Percentiles rank a stretch among this genome's conserved stretches.
These are phyloP conservation scores for Delia radicum DNA, from an alignment of 1,140 invertebrate species.

Conservation along the genomic window DNA sequence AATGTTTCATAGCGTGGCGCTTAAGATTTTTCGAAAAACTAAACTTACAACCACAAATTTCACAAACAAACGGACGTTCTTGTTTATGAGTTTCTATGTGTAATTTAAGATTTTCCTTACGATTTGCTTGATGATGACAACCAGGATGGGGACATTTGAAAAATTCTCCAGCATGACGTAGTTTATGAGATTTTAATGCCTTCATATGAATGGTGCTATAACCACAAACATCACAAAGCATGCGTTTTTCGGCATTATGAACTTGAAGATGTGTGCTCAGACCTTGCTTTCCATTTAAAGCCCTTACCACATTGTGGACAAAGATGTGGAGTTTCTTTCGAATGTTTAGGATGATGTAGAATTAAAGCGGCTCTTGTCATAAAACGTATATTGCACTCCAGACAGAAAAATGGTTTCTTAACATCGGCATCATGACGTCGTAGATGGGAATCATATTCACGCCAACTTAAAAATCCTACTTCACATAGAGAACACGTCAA, in stretches of 20 bases:
- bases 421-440: constrained; percentile 56
- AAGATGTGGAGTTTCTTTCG: constrained; percentile 60
- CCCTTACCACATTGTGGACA: constrained; percentile 63
- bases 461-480: constrained; percentile 54
- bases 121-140: constrained; percentile 58
- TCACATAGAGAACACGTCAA: constrained; percentile 60
- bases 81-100: constrained; percentile 62
- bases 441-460: constrained; percentile 57
- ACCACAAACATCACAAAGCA: constrained; percentile 65
- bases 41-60: constrained; percentile 59
- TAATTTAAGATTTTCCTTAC: constrained; percentile 59
- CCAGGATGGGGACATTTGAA: constrained; percentile 59
- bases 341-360: constrained; percentile 62
- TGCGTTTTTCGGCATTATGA: constrained; percentile 62
- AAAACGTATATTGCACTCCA: constrained; percentile 59
- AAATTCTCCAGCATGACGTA: constrained; percentile 61
- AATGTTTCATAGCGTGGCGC: constrained; percentile 58
- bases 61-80: constrained; percentile 58
- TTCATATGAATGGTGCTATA: constrained; percentile 63
- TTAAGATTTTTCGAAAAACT: constrained; percentile 58
- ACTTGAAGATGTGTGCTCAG: constrained; percentile 62
- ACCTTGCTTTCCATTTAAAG: constrained; percentile 67
- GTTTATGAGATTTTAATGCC: constrained; percentile 61
- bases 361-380: constrained; percentile 59
- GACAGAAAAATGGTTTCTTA: constrained; percentile 60